Evolutionary conservation across 2,888 invertebrate species (phyloP).

Genomic region (Nemotelus nigrinus): DNA sequence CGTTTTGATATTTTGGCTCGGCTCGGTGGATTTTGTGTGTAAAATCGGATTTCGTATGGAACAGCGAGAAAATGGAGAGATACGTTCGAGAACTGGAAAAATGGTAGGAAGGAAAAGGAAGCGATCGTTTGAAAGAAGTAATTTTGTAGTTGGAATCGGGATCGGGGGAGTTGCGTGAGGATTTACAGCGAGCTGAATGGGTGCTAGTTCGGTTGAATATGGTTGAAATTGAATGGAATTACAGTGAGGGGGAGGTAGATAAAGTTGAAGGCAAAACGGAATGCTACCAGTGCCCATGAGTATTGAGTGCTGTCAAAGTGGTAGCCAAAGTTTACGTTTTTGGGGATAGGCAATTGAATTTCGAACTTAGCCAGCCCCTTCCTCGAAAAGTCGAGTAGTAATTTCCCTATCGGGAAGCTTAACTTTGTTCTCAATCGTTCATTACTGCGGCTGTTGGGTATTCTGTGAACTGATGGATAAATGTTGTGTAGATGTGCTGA

Average conservation of each 20-base stretch:
- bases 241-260: not conserved
- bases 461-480: not conserved
- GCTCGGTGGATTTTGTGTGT: not conserved
- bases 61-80: not conserved
- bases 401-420: constrained; percentile 10
- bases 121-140: not conserved
- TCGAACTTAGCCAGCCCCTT: not conserved
- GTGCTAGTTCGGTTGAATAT: too few species aligned
- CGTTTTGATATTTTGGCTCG: not conserved
- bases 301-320: constrained; percentile 16
- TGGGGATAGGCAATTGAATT: constrained; percentile 33
- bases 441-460: not conserved
- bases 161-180: not conserved
- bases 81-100: not conserved
- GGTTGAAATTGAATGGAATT: not conserved
- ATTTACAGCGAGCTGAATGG: not conserved
- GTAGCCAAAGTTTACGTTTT: constrained; percentile 19
- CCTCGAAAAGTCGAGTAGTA: not conserved
- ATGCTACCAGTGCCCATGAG: constrained; percentile 6
- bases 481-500: too few species aligned
- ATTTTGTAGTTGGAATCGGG: constrained; percentile 12
- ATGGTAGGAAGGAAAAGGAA: not conserved
- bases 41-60: not conserved
- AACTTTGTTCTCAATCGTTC: not conserved
- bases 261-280: not conserved